Evolutionary conservation across 1,140 invertebrate genomes (phyloP).

Genomic region (Orius insidiosus): DNA sequence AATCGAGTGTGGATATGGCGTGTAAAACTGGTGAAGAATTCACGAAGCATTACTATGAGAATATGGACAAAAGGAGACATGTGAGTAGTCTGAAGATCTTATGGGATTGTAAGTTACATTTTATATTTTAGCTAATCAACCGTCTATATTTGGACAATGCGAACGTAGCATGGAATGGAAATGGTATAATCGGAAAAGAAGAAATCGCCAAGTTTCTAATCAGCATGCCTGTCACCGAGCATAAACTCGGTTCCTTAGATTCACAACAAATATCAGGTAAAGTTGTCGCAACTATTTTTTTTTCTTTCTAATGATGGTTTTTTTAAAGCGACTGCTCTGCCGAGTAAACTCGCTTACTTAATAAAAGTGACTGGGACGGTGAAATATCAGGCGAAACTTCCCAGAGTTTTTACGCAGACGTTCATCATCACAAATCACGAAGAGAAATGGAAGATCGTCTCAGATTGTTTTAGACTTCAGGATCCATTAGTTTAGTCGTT

Average conservation of each 20-base stretch:
- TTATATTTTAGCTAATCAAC: constrained; percentile 39
- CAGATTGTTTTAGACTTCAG: constrained; percentile 62
- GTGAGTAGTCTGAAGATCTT: constrained; percentile 32
- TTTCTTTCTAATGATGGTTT: background rate
- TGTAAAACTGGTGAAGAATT: constrained; percentile 63
- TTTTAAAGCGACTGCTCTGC: constrained; percentile 33
- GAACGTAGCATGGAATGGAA: constrained; percentile 74
- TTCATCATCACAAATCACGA: constrained; percentile 65
- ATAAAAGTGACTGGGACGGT: constrained; percentile 58
- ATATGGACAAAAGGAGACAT: constrained; percentile 61
- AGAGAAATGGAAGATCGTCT: constrained; percentile 79
- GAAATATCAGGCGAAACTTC: constrained; percentile 38
- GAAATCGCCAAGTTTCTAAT: constrained; percentile 62
- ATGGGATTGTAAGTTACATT: constrained; percentile 10
- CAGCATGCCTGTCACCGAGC: constrained; percentile 51
- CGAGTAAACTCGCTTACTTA: constrained; percentile 48
- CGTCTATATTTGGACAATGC: constrained; percentile 63
- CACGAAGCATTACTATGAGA: constrained; percentile 64
- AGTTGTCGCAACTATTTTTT: background rate
- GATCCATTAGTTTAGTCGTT: constrained; percentile 25
- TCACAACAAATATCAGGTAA: constrained; percentile 48
- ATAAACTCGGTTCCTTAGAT: constrained; percentile 51
- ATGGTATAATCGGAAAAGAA: constrained; percentile 49
- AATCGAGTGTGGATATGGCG: constrained; percentile 49
- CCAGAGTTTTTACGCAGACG: constrained; percentile 56